phyloP scores from a whole-genome alignment of 2,888 invertebrate species.

The Iphiclides podalirius region DNA sequence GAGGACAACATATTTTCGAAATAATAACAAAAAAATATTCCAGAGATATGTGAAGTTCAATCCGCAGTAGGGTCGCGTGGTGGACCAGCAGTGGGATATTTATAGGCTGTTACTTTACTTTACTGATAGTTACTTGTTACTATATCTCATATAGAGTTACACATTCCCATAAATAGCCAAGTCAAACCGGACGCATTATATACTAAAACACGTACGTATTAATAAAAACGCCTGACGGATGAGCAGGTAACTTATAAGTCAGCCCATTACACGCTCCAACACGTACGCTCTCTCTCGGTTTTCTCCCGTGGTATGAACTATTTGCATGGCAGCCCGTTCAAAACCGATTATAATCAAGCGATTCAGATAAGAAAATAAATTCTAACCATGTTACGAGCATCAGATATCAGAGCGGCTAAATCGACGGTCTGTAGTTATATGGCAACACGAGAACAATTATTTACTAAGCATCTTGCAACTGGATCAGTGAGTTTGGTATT shows the following conservation, averaged over 20 bases:
- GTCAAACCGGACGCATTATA: too few species aligned
- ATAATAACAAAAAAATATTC: too few species aligned
- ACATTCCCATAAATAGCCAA: too few species aligned
- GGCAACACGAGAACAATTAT: constrained; percentile 8
- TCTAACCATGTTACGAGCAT: too few species aligned
- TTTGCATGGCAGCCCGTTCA: constrained; percentile 64
- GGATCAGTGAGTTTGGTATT: constrained; percentile 46
- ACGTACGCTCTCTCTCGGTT: constrained; percentile 66
- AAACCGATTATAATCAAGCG: constrained; percentile 56
- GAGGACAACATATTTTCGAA: too few species aligned
- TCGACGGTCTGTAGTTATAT: constrained; percentile 13
- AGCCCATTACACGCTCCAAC: constrained; percentile 47
- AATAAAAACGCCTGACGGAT: constrained; percentile 8
- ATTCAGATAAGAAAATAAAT: too few species aligned
- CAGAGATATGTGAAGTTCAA: too few species aligned
- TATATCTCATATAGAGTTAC: too few species aligned
- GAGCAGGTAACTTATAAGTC: constrained; percentile 23
- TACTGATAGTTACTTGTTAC: too few species aligned
- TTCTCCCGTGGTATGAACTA: constrained; percentile 65
- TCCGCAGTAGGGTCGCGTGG: too few species aligned
- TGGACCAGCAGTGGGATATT: too few species aligned
- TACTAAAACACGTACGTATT: not conserved
- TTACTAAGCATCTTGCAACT: constrained; percentile 30
- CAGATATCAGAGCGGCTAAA: constrained; percentile 38
- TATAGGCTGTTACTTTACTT: too few species aligned